A percentile compares a stretch with the other conserved stretches of the same genome.
Evolutionary conservation across 2,888 invertebrate species (phyloP).

Genomic region (Neoscelio sp.): DNA sequence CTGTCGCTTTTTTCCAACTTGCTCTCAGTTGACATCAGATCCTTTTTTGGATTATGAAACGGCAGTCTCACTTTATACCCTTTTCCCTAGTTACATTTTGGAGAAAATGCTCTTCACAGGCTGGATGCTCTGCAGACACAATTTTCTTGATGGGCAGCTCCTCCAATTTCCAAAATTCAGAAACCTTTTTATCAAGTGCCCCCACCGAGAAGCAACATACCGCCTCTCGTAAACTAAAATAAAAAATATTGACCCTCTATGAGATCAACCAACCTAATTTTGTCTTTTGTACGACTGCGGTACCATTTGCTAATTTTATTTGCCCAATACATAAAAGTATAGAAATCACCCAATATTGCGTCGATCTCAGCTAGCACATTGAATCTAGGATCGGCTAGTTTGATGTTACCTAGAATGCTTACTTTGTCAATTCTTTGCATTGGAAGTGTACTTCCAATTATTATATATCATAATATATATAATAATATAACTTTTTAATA

Average conservation of each 20-base stretch:
- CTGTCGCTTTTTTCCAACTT: no score
- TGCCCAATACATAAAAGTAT: slow-evolving; percentile 29
- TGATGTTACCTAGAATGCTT: slow-evolving; percentile 27
- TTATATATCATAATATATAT: no score
- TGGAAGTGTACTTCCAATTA: no score
- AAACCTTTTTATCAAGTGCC: background rate
- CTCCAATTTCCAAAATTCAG: slow-evolving; percentile 22
- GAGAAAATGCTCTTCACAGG: no score
- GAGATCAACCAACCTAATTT: slow-evolving; percentile 22
- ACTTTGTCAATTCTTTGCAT: slow-evolving; percentile 21
- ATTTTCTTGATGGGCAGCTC: slow-evolving; percentile 7
- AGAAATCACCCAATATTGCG: slow-evolving; percentile 7
- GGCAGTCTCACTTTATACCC: no score
- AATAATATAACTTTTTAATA: no score
- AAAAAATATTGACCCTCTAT: background rate
- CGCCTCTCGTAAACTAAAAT: background rate
- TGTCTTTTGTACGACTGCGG: slow-evolving; percentile 9
- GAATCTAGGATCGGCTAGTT: slow-evolving; percentile 30
- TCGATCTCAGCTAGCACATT: background rate
- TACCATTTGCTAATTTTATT: slow-evolving; percentile 9
- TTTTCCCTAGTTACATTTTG: no score
- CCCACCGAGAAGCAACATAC: background rate
- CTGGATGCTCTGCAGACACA: background rate
- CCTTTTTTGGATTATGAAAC: no score
- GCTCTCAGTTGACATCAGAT: no score